Conservation (phyloP, 2,113 vertebrate genomes). For the Corythornis cristatus region DNA sequence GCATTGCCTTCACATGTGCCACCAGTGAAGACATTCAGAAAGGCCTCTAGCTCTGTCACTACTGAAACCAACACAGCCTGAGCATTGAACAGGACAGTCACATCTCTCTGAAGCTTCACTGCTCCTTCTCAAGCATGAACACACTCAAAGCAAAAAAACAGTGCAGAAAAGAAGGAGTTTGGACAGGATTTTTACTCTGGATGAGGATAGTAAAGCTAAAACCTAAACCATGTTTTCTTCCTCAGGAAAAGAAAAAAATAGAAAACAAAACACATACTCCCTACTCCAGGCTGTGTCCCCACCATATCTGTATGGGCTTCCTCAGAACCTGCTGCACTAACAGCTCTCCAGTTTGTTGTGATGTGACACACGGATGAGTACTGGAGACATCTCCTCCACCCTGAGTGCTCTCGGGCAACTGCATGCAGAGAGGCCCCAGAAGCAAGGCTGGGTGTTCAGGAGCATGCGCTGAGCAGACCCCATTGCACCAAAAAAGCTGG, state of each 20-base stretch:
- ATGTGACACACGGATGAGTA: too few relatives aligned
- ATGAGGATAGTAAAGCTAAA: neutral
- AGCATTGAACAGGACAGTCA: neutral
- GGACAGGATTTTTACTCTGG: neutral
- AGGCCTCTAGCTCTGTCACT: neutral
- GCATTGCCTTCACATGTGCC: neutral
- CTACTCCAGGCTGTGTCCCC: neutral
- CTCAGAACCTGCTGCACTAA: neutral
- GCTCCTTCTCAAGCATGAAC: neutral
- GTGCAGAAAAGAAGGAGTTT: neutral
- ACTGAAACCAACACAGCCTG: neutral
- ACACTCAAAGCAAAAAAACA: neutral
- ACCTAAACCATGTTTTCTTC: neutral
- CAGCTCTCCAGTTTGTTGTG: neutral
- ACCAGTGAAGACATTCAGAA: neutral
- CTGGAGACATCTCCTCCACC: neutral
- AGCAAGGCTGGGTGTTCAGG: neutral
- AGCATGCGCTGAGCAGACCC: accelerated
- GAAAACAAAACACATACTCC: neutral
- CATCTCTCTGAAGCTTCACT: neutral
- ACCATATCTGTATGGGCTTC: neutral
- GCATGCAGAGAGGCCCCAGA: neutral
- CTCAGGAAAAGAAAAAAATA: accelerated
- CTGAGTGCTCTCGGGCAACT: neutral
- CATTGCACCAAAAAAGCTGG: neutral